phyloP scores from a whole-genome alignment of 2,113 vertebrate species.

The Taxidea taxus region DNA sequence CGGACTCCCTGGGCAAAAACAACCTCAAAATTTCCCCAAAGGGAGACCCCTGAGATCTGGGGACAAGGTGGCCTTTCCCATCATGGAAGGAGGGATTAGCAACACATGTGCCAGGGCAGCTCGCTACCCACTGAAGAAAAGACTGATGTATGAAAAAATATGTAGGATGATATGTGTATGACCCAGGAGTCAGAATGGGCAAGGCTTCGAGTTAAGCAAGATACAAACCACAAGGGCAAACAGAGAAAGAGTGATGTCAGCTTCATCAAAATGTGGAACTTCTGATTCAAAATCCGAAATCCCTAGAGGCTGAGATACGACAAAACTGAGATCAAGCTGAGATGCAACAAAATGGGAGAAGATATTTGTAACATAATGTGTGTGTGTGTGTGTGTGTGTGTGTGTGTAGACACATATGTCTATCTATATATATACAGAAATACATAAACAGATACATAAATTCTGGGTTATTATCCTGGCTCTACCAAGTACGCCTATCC shows the following conservation, averaged over 20 bases:
- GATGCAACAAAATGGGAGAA: not conserved
- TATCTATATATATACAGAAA: not conserved
- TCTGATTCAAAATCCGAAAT: not conserved
- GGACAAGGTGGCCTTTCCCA: not conserved
- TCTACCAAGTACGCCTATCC: not conserved
- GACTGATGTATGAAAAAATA: not conserved
- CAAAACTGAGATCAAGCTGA: not conserved
- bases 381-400: no score
- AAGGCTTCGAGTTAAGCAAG: not conserved
- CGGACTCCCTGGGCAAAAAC: not conserved
- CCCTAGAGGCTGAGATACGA: not conserved
- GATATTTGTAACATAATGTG: not conserved
- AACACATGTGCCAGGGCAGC: not conserved
- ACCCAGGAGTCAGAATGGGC: not conserved
- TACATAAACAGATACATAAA: rapidly evolving
- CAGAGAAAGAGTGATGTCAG: not conserved
- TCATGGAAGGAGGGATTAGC: not conserved
- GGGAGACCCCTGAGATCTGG: not conserved
- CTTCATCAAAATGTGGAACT: not conserved
- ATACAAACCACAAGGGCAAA: not conserved
- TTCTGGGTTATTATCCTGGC: not conserved
- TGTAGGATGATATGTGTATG: not conserved
- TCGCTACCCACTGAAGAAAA: not conserved
- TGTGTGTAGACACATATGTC: not conserved
- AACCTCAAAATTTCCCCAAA: not conserved